Evolutionary conservation across 1,140 invertebrate genomes (phyloP), one percentile per base, ranked within the genome.

Genomic region (Chymomyza costata): DNA sequence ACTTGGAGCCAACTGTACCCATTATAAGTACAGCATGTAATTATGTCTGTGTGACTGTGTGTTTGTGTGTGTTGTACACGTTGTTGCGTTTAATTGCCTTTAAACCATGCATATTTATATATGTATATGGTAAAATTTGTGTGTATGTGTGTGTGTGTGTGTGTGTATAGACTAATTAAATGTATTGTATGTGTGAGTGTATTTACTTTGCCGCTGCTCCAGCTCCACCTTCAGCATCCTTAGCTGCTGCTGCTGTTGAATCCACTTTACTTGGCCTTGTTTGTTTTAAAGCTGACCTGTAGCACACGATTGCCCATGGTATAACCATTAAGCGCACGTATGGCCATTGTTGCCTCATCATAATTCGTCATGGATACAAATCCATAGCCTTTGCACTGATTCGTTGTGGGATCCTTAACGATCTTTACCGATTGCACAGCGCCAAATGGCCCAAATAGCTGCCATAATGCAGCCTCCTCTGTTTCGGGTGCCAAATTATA

Each of bases 291-390:
- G 87, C 96, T 98, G 84, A 99, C 97, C 89, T 99, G 97, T 57
- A 99, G 91, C 53, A 98, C 95, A 54, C 98, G 92, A 86, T 97
- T 97, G 71, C 96, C 96, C 47, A 99, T 89, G 60, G 96, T 95
- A 87, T 98, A 98, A 44, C 98, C 98, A 87, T 99, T 99, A 56
- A 99, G 89, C 61, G 95, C 95, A 85, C 97, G 95, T 84, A 99
- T 99, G 61, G 98, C 97, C 82, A 97, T 95, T 10, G 97, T 91
- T 10, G 97, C 96, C 86, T 99, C 97, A 84, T 99, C 97, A 87
- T 99, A 99, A 87, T 98, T 98, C 86, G 97, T 97, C 98, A 99
- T 99, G 56, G 97, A 99, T 30, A 99, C 97, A 87, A 99, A 99
- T 31, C 97, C 98, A 86, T 98, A 99, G 63, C 98, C 98, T 89